Percentiles rank a stretch among this genome's conserved stretches.
phyloP scores from a whole-genome alignment of 2,888 invertebrate genomes.

The Hirtodrosophila duncani region DNA sequence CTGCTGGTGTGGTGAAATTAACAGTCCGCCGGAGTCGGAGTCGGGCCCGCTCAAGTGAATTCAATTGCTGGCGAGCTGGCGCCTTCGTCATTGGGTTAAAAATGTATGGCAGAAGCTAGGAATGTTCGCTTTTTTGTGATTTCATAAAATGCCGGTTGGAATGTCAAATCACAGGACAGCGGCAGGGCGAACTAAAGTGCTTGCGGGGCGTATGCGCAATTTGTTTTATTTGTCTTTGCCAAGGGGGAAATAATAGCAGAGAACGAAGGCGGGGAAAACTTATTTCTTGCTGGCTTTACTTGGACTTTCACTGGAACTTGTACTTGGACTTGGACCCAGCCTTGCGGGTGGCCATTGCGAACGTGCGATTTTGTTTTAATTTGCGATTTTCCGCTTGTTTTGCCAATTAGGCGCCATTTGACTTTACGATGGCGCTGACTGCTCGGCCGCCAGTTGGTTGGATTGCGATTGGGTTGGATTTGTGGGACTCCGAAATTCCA shows the following conservation, averaged over 20 bases:
- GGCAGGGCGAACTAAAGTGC: slow-evolving; percentile 16
- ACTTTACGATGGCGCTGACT: slow-evolving; percentile 49
- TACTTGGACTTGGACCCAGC: slow-evolving; percentile 7
- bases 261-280: slow-evolving; percentile 1
- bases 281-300: slow-evolving; percentile 14
- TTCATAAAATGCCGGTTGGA: slow-evolving; percentile 19
- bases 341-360: slow-evolving; percentile 4
- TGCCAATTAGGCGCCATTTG: slow-evolving; percentile 70
- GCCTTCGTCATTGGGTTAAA: slow-evolving; percentile 26
- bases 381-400: slow-evolving; percentile 72
- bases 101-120: slow-evolving; percentile 17
- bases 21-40: slow-evolving; percentile 25
- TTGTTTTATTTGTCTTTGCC: slow-evolving; percentile 42
- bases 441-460: slow-evolving; percentile 3
- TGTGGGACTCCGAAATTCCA: slow-evolving; percentile 8
- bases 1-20: no score
- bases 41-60: slow-evolving; percentile 19
- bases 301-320: slow-evolving; percentile 2
- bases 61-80: slow-evolving; percentile 19
- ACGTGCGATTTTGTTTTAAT: slow-evolving; percentile 54
- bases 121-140: slow-evolving; percentile 37
- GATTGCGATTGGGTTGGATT: slow-evolving; percentile 4
- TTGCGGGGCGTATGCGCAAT: slow-evolving; percentile 56
- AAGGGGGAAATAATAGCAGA: not conserved
- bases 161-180: slow-evolving; percentile 43